These are phyloP conservation scores for Megalonaias nervosa DNA, from an alignment of 1,140 invertebrate genomes.

Conservation along the genomic window DNA sequence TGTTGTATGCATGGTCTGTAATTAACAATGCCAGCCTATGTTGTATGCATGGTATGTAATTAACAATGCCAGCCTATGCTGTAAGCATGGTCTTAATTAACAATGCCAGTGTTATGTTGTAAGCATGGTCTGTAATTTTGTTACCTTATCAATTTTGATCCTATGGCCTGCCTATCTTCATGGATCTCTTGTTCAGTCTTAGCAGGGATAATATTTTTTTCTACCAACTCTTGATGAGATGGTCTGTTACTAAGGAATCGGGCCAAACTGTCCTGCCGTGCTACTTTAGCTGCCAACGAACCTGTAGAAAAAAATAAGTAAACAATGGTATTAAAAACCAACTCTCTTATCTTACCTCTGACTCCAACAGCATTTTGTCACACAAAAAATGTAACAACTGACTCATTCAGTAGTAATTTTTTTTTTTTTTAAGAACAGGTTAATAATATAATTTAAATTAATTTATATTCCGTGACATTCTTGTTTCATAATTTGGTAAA, in stretches of 20 bases:
- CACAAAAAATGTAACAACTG: not conserved
- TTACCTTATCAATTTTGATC: constrained; percentile 90
- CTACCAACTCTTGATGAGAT: constrained; percentile 90
- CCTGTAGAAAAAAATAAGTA: constrained; percentile 60
- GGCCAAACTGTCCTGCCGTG: constrained; percentile 95
- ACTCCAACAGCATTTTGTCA: not conserved
- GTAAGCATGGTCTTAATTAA: too few species aligned
- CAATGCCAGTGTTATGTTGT: too few species aligned
- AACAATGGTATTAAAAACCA: not conserved
- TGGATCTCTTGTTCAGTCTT: constrained; percentile 94
- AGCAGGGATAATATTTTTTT: constrained; percentile 95
- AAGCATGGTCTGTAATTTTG: constrained; percentile 5
- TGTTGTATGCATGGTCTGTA: too few species aligned
- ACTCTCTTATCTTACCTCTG: not conserved
- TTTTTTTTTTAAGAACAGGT: not conserved
- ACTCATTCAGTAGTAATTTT: not conserved
- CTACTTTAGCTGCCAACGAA: constrained; percentile 88
- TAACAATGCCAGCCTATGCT: too few species aligned
- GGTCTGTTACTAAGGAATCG: constrained; percentile 93
- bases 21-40: too few species aligned
- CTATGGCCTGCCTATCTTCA: constrained; percentile 95
- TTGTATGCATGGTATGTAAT: too few species aligned
- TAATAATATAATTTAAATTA: not conserved
- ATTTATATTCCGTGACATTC: not conserved
- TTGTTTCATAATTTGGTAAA: not conserved